Evolutionary conservation across 1,140 invertebrate species (phyloP), one percentile per base, ranked within the genome.

Genomic region (Drosophila orena): DNA sequence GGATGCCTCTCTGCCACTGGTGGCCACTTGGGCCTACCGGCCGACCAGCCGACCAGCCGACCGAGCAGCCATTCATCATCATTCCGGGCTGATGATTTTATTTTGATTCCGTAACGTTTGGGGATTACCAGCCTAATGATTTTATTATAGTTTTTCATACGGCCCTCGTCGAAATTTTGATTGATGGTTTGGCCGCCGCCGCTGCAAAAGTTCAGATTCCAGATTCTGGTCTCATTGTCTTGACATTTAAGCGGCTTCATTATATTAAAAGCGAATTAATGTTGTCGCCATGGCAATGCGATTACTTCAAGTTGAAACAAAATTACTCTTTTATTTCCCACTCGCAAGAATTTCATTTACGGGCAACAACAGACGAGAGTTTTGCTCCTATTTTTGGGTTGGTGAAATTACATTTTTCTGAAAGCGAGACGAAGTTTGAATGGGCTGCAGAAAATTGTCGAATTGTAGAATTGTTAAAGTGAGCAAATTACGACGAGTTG

Each of bases 81-180:
- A 88, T 86, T 86, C 66, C 66, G 65, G 83, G 34, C 83, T 71
- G 83, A 86, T 86, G 83, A 83, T 86, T 86, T 86, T 86, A 88
- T 86, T 86, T 86, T 86, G 83, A 88, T 88, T 83, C 85, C 47
- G 71, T 65, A 88, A 88, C 79, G 83, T 79, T 88, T 56, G 65
- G 83, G 83, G 79, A 86, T 86, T 86, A 86, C 84, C 70, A 65
- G 75, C 47, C 83, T 88, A 86, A 86, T 86, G 83, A 86, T 86
- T 86, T 86, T 86, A 88, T 86, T 86, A 86, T 86, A 88, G 83
- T 88, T 86, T 68, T 46, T 69, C 70, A 83, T 88, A 66, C 70
- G 56, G 52, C 58, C 20, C 54, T 79, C 24, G 49, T 55, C 38
- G 40, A 52, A 57, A 40, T 27, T 70, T 81, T 86, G 83, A 86